phyloP scores from a whole-genome alignment of 2,797 vertebrate genomes.

The Streptopelia turtur region DNA sequence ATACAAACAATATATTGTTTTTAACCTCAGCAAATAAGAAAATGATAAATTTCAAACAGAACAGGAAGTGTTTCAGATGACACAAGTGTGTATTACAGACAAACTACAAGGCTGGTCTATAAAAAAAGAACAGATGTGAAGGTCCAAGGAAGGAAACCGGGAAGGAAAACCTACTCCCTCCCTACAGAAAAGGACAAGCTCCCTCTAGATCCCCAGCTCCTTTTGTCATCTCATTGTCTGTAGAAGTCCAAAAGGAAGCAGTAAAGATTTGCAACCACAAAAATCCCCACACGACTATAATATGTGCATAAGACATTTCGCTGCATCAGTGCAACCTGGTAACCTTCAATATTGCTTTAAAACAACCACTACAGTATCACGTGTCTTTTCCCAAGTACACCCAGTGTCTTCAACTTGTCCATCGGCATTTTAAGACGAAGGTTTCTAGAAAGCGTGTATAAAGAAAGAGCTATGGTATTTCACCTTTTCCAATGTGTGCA shows the following conservation, averaged over 20 bases:
- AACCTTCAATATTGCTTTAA: not conserved
- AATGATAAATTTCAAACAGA: not conserved
- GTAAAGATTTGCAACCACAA: not conserved
- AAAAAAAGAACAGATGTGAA: not conserved
- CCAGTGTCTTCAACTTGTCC: not conserved
- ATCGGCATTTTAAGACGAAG: not conserved
- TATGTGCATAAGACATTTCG: fast-evolving
- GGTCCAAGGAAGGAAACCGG: not conserved
- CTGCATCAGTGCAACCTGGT: not conserved
- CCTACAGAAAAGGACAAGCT: not conserved
- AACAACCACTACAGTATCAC: not conserved
- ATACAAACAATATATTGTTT: not conserved
- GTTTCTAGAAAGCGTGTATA: not conserved
- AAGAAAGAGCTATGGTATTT: not conserved
- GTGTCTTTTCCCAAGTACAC: not conserved
- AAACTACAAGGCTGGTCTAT: not conserved
- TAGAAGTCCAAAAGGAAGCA: not conserved
- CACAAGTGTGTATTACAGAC: not conserved
- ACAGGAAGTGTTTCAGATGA: not conserved
- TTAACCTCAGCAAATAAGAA: not conserved
- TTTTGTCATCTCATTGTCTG: not conserved
- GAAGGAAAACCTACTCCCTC: not conserved
- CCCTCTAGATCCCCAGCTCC: not conserved
- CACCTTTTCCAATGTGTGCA: not conserved
- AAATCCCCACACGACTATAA: not conserved